Evolutionary conservation across 2,888 invertebrate genomes (phyloP).

Genomic region (Stenodera caucasica): DNA sequence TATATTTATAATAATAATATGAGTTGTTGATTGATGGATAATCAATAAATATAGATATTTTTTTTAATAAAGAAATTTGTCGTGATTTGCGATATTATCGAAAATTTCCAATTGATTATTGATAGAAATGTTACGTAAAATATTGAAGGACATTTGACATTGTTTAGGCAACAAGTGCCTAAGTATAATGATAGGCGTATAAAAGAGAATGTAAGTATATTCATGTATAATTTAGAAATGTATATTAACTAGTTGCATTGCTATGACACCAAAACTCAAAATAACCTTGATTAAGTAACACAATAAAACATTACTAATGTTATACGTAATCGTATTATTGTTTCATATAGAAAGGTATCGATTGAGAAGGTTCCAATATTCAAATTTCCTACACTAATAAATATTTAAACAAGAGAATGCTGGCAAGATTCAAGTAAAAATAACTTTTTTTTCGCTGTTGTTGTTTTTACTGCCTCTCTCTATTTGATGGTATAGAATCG

Average conservation of each 20-base stretch:
- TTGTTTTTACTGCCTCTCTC: conserved; percentile 19
- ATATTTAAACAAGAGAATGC: conserved; percentile 43
- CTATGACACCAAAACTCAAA: conserved; percentile 40
- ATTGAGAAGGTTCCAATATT: conserved; percentile 41
- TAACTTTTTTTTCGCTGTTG: conserved; percentile 33
- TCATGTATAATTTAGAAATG: conserved; percentile 39
- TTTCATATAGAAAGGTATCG: conserved; percentile 40
- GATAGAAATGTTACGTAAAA: neutral
- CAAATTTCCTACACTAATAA: conserved; percentile 38
- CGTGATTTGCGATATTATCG: neutral
- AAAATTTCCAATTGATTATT: conserved; percentile 3
- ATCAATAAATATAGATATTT: too few species aligned
- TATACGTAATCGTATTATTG: conserved; percentile 42
- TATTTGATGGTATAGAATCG: conserved; percentile 38
- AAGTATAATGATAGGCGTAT: conserved; percentile 11
- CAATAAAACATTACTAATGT: conserved; percentile 42
- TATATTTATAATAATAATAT: too few species aligned
- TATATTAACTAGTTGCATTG: conserved; percentile 43
- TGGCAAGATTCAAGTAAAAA: conserved; percentile 41
- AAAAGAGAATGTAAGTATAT: conserved; percentile 38
- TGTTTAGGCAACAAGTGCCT: conserved; percentile 7
- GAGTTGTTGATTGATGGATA: too few species aligned
- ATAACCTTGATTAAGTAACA: conserved; percentile 47
- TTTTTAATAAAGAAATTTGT: too few species aligned
- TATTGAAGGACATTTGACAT: conserved; percentile 8